Percentiles rank a stretch among this genome's conserved stretches.
These are phyloP conservation scores for Hirtodrosophila histrioides DNA, from an alignment of 2,888 invertebrate species.

Conservation along the genomic window DNA sequence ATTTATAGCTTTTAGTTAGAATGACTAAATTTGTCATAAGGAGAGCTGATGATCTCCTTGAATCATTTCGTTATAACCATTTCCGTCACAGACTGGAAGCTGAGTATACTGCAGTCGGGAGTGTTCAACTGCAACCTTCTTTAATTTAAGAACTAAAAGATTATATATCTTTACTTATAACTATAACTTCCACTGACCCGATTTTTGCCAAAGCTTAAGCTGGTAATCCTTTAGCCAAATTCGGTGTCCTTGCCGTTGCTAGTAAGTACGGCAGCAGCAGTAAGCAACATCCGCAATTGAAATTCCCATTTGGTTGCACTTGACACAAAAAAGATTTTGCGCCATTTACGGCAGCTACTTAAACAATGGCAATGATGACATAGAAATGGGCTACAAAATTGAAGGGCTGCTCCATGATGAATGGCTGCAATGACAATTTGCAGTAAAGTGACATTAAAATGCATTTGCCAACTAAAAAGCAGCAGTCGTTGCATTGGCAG, in stretches of 20 bases:
- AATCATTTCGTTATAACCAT: no score
- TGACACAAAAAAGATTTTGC: slow-evolving; percentile 14
- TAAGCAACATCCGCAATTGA: slow-evolving; percentile 21
- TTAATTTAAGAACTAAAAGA: no score
- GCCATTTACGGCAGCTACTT: slow-evolving; percentile 45
- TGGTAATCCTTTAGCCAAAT: slow-evolving; percentile 13
- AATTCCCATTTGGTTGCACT: slow-evolving; percentile 15
- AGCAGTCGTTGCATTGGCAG: slow-evolving; percentile 48
- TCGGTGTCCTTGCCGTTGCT: slow-evolving; percentile 43
- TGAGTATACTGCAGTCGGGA: no score
- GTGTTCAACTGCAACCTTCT: no score
- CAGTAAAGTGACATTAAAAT: slow-evolving; percentile 66
- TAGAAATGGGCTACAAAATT: slow-evolving; percentile 17
- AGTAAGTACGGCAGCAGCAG: slow-evolving; percentile 16
- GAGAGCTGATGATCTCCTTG: no score
- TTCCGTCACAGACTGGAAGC: no score
- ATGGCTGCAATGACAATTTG: slow-evolving; percentile 60
- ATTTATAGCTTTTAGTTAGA: no score
- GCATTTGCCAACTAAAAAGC: slow-evolving; percentile 68
- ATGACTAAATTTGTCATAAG: no score
- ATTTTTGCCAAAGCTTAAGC: not conserved
- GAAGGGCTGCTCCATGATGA: slow-evolving; percentile 32
- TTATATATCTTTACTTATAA: no score
- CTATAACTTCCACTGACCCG: no score
- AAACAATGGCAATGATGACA: slow-evolving; percentile 57